Evolutionary conservation across 2,113 vertebrate genomes (phyloP).

Genomic region (Paracanthobrama guichenoti): DNA sequence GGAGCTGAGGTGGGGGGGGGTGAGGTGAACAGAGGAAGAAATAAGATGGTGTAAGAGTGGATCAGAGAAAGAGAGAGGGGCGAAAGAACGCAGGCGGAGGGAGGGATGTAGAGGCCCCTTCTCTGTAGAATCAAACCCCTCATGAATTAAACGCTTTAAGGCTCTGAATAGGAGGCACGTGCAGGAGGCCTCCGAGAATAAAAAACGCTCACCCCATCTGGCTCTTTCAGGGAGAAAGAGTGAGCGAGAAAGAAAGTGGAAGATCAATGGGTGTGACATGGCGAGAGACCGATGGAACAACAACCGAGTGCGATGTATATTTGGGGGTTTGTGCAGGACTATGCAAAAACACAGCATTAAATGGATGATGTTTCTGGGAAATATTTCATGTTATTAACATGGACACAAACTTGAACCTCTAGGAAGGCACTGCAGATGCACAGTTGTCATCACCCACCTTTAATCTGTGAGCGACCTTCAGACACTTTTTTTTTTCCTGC

Average conservation of each 20-base stretch:
- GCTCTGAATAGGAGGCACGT: constrained; percentile 76
- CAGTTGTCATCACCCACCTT: constrained; percentile 59
- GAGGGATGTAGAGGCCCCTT: constrained; percentile 57
- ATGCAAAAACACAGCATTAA: background rate
- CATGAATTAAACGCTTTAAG: constrained; percentile 74
- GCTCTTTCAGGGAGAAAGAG: constrained; percentile 54
- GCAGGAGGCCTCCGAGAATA: constrained; percentile 67
- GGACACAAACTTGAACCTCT: constrained; percentile 1
- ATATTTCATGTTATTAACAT: background rate
- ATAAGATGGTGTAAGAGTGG: constrained; percentile 35
- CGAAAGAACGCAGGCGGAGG: constrained; percentile 39
- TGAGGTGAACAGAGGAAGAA: constrained; percentile 35
- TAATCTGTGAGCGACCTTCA: constrained; percentile 66
- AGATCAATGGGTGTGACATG: background rate
- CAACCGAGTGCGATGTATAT: background rate
- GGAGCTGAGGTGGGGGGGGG: background rate
- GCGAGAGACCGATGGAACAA: background rate
- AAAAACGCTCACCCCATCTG: constrained; percentile 70
- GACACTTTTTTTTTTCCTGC: constrained; percentile 57
- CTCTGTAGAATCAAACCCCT: constrained; percentile 66
- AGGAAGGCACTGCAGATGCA: no score
- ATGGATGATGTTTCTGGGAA: background rate
- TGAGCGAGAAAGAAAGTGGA: constrained; percentile 18
- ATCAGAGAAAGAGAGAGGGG: constrained; percentile 43
- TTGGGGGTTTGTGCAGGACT: background rate